These are phyloP conservation scores for Grapholita molesta DNA, from an alignment of 1,140 invertebrate genomes.

Conservation along the genomic window DNA sequence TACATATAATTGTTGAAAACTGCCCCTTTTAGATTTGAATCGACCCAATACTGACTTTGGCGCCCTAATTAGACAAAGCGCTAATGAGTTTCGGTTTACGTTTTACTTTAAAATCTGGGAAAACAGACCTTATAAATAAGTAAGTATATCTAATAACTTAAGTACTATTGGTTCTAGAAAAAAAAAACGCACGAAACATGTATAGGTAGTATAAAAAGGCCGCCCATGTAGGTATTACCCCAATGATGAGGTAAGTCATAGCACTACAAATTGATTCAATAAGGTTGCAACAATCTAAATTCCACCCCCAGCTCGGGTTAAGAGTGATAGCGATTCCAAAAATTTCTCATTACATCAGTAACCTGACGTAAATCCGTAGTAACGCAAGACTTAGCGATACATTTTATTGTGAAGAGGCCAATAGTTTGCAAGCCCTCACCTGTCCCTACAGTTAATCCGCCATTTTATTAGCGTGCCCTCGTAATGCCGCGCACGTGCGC, in stretches of 20 bases:
- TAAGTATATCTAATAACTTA: no score
- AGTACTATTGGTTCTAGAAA: no score
- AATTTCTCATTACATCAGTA: slow-evolving; percentile 32
- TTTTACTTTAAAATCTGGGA: no score
- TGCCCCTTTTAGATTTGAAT: no score
- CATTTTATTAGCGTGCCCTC: slow-evolving; percentile 67
- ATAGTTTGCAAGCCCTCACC: slow-evolving; percentile 72
- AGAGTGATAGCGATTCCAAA: slow-evolving; percentile 21
- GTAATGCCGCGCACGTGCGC: slow-evolving; percentile 65
- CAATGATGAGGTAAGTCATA: not conserved
- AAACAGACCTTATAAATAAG: no score
- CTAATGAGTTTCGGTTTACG: no score
- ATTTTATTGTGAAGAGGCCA: slow-evolving; percentile 54
- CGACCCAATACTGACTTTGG: no score
- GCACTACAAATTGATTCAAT: not conserved
- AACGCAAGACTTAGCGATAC: slow-evolving; percentile 37
- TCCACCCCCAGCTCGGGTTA: not conserved
- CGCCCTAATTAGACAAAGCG: no score
- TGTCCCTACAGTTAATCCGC: slow-evolving; percentile 64
- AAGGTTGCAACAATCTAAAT: slow-evolving; percentile 3
- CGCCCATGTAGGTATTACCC: no score
- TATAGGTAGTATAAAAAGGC: no score
- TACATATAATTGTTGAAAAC: no score
- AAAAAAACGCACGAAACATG: no score
- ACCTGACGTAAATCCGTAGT: slow-evolving; percentile 42